These are phyloP conservation scores for Tinea trinotella DNA, from an alignment of 2,888 invertebrate genomes.

Conservation along the genomic window DNA sequence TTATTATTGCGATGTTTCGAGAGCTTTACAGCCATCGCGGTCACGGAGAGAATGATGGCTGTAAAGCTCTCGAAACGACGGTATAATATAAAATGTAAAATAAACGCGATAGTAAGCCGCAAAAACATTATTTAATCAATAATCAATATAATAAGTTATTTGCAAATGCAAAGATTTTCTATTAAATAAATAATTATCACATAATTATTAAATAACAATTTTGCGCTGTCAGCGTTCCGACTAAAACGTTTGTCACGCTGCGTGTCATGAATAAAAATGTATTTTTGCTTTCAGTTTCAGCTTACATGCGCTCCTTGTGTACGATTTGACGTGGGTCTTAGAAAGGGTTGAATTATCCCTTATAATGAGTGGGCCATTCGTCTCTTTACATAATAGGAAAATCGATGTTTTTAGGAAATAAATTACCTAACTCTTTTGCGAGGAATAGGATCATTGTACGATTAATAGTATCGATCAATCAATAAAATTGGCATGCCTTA, in stretches of 20 bases:
- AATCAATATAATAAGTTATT: no score
- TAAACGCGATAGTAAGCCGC: no score
- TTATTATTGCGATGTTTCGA: no score
- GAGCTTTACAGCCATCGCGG: no score
- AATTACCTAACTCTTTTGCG: neutral
- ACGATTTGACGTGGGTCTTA: slow-evolving; percentile 14
- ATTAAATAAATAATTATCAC: no score
- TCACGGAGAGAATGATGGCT: no score
- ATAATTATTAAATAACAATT: neutral
- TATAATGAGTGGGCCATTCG: slow-evolving; percentile 17
- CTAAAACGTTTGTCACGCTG: slow-evolving; percentile 16
- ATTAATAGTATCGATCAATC: no score
- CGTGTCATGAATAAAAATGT: slow-evolving; percentile 16
- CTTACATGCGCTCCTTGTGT: slow-evolving; percentile 7
- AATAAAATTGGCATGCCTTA: no score
- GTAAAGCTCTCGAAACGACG: no score
- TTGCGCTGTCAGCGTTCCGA: neutral
- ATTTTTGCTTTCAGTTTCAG: slow-evolving; percentile 11
- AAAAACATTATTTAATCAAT: no score
- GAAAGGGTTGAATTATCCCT: slow-evolving; percentile 16
- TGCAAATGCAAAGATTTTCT: no score
- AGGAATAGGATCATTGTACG: neutral
- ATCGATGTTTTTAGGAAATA: neutral
- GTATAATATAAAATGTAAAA: no score
- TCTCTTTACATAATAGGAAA: neutral